Evolutionary conservation across 2,797 vertebrate genomes (phyloP).

Genomic region (Crocodylus rhombifer): DNA sequence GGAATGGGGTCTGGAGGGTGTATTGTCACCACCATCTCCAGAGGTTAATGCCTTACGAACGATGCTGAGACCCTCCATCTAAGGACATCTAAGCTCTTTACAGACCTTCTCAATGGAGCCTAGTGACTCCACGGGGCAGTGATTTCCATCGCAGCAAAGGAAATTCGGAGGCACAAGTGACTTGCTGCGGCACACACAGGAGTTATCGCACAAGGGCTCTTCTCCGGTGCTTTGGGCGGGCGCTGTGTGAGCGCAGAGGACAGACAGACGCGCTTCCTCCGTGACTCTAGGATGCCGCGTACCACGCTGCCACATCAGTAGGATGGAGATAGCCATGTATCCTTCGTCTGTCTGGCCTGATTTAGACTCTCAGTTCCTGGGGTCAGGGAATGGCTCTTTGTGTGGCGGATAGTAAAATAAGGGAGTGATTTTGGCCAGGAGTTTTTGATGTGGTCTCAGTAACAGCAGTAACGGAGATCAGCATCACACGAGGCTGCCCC

Average conservation of each 20-base stretch:
- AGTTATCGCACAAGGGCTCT: neutral
- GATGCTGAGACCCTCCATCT: neutral
- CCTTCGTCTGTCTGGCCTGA: no score
- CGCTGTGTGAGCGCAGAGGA: no score
- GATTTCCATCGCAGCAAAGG: neutral
- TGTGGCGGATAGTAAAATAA: no score
- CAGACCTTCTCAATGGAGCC: neutral
- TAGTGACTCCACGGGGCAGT: neutral
- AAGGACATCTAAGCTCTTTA: no score
- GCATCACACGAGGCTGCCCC: neutral
- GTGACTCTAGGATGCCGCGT: neutral
- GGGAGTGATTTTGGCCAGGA: neutral
- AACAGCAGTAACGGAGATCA: neutral
- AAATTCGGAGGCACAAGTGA: neutral
- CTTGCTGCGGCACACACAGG: no score
- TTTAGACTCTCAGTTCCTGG: neutral
- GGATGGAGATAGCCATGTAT: no score
- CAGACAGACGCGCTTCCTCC: neutral
- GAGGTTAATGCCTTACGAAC: no score
- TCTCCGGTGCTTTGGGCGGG: no score
- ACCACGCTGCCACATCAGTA: no score
- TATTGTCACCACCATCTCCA: no score
- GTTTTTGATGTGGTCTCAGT: neutral
- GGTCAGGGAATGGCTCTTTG: neutral
- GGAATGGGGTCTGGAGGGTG: no score